Evolutionary conservation across 2,797 vertebrate genomes (phyloP), one percentile per base, ranked within the genome.

Genomic region (Tragopan temminckii): DNA sequence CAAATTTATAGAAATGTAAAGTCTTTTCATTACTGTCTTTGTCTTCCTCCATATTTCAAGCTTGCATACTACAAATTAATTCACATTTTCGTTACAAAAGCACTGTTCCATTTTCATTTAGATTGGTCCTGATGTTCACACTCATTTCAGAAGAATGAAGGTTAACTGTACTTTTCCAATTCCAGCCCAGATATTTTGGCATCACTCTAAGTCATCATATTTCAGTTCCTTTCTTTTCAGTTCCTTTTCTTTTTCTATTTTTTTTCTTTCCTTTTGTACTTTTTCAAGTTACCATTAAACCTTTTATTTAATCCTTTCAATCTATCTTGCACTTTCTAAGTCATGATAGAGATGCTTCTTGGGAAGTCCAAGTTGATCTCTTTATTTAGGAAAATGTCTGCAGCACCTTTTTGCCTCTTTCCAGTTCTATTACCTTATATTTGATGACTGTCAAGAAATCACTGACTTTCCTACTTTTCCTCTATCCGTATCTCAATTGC

Each of bases 111-210:
- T 33, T 63, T 43, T 72, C 2, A 6, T 25, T 45, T 5, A n/a
- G 1, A 70, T 15, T 75, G 21, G 11, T 45, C 55, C 79, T 43
- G 46, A 83, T n/a, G 40, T 67, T 59, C 42, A 33, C 5, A 2
- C 29, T 50, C 0, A 0, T n/a, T 85, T 61, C 57, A 67, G 31
- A 40, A 84, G 19, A 75, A 24, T 0, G 0, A 23, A 64, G 18
- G 43, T 16, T 77, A 46, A 35, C 50, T 35, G 23, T 17, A 25
- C 64, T 67, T 31, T 42, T 52, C 33, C 57, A 33, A 3, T 59
- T 53, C 48, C 12, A 70, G 33, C 18, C 13, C 46, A 50, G 46
- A 50, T 50, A 69, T 50, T 89, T 18, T 11, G 7, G 16, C 68
- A 87, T 38, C 17, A 45, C 42, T 79, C 27, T 24, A 57, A 35